These are phyloP conservation scores for Lasioglossum baleicum DNA, from an alignment of 1,140 invertebrate genomes.

Conservation along the genomic window DNA sequence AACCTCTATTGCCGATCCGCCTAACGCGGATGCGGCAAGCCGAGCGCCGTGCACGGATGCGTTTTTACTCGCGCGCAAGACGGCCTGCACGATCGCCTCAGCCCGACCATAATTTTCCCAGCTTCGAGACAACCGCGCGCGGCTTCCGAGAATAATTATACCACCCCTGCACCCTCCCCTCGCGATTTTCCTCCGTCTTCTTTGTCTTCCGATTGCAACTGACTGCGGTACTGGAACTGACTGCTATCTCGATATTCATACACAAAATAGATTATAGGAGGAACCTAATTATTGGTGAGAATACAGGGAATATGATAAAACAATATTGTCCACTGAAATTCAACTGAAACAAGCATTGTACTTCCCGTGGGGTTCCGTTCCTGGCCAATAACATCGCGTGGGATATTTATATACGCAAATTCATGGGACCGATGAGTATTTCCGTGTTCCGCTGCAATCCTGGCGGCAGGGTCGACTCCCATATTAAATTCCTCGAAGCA, in stretches of 20 bases:
- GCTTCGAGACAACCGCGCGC: not conserved
- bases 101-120: slow-evolving; percentile 25
- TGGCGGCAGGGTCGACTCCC: no score
- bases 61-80: not conserved
- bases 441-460: not conserved
- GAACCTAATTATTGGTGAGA: no score
- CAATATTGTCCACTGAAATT: no score
- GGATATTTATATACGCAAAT: no score
- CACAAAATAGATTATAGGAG: no score
- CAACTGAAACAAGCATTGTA: no score
- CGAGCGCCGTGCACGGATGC: not conserved
- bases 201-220: not conserved
- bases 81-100: slow-evolving; percentile 1
- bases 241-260: no score
- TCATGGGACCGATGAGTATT: not conserved
- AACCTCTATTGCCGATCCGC: slow-evolving; percentile 29
- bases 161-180: not conserved
- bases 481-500: not conserved
- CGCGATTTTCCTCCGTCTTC: not conserved
- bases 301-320: no score
- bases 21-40: not conserved
- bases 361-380: no score
- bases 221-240: no score
- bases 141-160: slow-evolving; percentile 24
- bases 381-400: no score